These are phyloP conservation scores for Xiphorhynchus elegans DNA, from an alignment of 2,113 vertebrate genomes.

Conservation along the genomic window DNA sequence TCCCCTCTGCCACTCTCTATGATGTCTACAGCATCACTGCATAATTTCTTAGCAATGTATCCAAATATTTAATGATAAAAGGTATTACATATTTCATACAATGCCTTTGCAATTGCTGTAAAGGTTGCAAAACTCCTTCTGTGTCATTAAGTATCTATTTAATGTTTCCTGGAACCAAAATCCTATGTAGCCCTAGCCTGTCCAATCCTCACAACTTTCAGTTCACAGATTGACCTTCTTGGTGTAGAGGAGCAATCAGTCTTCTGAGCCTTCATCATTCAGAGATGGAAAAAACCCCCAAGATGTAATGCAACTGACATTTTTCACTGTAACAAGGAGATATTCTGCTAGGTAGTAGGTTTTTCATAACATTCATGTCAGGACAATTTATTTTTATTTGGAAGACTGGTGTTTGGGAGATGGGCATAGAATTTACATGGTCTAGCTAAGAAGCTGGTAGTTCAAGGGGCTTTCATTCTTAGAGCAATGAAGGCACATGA, in stretches of 20 bases:
- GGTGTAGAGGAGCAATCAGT: neutral
- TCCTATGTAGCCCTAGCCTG: neutral
- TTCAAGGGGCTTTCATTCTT: neutral
- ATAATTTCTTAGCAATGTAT: neutral
- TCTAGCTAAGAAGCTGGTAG: neutral
- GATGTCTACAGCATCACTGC: neutral
- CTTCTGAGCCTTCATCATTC: neutral
- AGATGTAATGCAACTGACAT: neutral
- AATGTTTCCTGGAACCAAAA: neutral
- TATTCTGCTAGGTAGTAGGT: neutral
- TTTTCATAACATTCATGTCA: neutral
- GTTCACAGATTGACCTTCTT: neutral
- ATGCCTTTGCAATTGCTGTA: neutral
- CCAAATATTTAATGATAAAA: neutral
- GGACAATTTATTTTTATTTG: neutral
- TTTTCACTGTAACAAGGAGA: slow-evolving; percentile 1
- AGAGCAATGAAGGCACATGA: neutral
- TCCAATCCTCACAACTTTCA: neutral
- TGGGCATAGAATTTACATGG: neutral
- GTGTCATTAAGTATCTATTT: neutral
- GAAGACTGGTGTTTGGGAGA: neutral
- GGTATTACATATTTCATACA: neutral
- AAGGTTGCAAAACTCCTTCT: neutral
- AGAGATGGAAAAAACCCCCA: neutral
- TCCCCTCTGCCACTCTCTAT: neutral